Evolutionary conservation across 2,888 invertebrate genomes (phyloP), one percentile per base, ranked within the genome.

Genomic region (Tachina lurida): DNA sequence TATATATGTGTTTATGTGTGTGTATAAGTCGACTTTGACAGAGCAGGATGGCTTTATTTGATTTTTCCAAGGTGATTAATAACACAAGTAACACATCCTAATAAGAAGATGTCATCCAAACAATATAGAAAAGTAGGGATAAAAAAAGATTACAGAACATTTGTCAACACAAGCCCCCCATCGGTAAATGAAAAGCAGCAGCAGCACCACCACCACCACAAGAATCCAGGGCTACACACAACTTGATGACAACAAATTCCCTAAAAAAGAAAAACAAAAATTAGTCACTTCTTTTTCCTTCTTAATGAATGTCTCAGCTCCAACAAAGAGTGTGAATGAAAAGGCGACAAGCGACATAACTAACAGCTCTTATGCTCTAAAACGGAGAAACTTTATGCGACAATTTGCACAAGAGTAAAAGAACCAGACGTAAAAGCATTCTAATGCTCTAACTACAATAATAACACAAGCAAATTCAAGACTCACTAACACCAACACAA

Each of bases 351-450:
- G 67, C 43, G 45, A 41, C 78, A 73, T 49, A 43, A 73, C 31
- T 76, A 81, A 60, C 77, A 86, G 56, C 74, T 79, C 62, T 62
- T 82, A 56, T 60, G 63, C 71, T 79, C 45, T 39, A 45, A 58
- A 63, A 80, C 22, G 71, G 82, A 56, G 78, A 82, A 77, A 75
- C 49, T 77, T 76, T 83, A 81, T 86, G 87, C 60, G 79, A 86
- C 87, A 86, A 80, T 73, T 81, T 77, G 41, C 60, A 75, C 84
- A 75, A 84, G 87, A 86, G 87, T 78, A 78, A 87, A 86, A 87
- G 87, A 87, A 86, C 77, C 68, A 85, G 83, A 80, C 67, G 74
- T 77, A 86, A 80, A 68, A 60, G 22, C 75, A 62, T 81, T 81
- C 80, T 86, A 84, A 84, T 86, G 62, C 52, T 63, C 43, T 12